Conservation (phyloP, 2,113 vertebrate genomes). For the Sterrhoptilus dennistouni region DNA sequence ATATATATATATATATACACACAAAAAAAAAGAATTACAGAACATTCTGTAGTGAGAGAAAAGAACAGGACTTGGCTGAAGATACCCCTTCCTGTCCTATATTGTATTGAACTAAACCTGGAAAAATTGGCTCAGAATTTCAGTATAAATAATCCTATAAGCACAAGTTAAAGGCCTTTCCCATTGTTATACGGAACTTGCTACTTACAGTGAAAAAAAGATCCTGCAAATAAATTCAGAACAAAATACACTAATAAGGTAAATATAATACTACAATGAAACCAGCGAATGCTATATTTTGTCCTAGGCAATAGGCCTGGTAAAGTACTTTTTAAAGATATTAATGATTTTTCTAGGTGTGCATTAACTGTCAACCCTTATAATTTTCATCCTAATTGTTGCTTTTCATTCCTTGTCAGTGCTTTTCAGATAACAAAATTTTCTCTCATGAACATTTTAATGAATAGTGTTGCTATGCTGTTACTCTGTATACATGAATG, state of each 20-base stretch:
- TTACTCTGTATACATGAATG: not conserved
- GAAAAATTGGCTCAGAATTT: not conserved
- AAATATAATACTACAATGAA: not conserved
- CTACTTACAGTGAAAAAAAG: not conserved
- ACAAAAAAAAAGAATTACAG: not conserved
- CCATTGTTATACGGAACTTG: not conserved
- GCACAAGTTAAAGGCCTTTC: not conserved
- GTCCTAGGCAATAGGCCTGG: not conserved
- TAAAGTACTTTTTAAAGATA: fast-evolving
- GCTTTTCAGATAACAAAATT: not conserved
- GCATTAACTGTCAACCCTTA: not conserved
- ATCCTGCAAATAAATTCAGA: not conserved
- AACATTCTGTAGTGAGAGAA: not conserved
- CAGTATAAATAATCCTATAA: not conserved
- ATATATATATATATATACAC: fast-evolving
- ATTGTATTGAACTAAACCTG: not conserved
- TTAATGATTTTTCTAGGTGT: not conserved
- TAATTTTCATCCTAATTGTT: not conserved
- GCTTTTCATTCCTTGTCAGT: not conserved
- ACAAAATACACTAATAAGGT: not conserved
- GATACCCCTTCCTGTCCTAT: not conserved
- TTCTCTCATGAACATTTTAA: not conserved
- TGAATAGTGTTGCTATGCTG: not conserved
- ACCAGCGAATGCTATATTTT: not conserved
- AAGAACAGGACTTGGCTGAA: not conserved